Evolutionary conservation across 2,888 invertebrate genomes (phyloP).

Genomic region (Troides aeacus): DNA sequence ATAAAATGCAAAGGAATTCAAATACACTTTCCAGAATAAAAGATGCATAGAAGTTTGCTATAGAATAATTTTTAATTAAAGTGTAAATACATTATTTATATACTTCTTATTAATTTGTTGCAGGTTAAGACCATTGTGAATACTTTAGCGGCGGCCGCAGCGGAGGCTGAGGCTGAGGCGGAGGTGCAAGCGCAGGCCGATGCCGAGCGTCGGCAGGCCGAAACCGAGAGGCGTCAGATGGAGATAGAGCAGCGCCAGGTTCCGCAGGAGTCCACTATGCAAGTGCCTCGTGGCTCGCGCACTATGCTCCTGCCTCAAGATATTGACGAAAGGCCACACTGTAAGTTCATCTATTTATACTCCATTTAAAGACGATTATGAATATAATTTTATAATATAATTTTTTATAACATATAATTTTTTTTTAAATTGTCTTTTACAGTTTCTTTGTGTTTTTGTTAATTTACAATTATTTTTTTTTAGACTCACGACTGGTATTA

Average conservation of each 20-base stretch:
- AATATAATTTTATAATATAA: background rate
- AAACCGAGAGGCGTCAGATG: slow-evolving; percentile 51
- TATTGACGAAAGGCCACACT: slow-evolving; percentile 86
- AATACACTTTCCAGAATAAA: no score
- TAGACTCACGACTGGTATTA: no score
- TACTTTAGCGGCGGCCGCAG: slow-evolving; percentile 67
- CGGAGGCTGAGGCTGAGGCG: slow-evolving; percentile 59
- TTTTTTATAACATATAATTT: background rate
- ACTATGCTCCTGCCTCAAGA: slow-evolving; percentile 81
- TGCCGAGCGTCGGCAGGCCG: slow-evolving; percentile 44
- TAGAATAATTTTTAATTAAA: no score
- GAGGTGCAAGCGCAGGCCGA: slow-evolving; percentile 54
- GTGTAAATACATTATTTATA: background rate
- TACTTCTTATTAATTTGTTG: slow-evolving; percentile 10
- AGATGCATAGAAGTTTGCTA: no score
- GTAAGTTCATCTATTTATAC: slow-evolving; percentile 74
- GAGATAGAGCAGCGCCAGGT: slow-evolving; percentile 37
- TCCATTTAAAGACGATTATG: background rate
- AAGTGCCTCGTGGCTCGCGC: slow-evolving; percentile 73
- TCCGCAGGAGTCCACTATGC: slow-evolving; percentile 59
- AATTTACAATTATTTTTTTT: no score
- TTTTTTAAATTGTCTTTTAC: no score
- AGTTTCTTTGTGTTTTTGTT: no score
- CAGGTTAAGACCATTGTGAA: slow-evolving; percentile 75
- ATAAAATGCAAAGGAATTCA: background rate